Percentiles rank a stretch among this genome's conserved stretches.
phyloP scores from a whole-genome alignment of 2,888 invertebrate genomes.

The Napeogenes sylphis region DNA sequence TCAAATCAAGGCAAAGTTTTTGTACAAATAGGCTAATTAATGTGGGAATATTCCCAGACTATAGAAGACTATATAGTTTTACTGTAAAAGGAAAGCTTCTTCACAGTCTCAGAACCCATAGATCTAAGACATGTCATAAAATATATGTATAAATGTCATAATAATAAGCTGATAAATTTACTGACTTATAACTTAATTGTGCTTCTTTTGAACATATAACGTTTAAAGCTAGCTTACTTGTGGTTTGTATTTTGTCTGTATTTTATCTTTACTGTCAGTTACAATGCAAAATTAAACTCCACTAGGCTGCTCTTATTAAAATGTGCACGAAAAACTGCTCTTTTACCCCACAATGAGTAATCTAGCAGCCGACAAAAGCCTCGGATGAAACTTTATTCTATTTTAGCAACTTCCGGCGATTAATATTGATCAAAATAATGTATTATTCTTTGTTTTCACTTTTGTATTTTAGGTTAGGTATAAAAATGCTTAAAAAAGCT shows the following conservation, averaged over 20 bases:
- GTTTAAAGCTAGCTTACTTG: background rate
- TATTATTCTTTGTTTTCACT: background rate
- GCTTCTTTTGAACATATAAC: background rate
- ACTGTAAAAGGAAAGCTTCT: too few relatives aligned
- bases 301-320: conserved; percentile 62
- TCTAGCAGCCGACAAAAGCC: conserved; percentile 40
- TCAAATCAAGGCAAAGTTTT: too few relatives aligned
- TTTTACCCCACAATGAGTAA: conserved; percentile 55
- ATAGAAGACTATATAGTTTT: too few relatives aligned
- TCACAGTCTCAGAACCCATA: too few relatives aligned
- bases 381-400: conserved; percentile 10
- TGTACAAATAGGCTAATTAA: too few relatives aligned
- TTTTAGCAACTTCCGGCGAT: conserved; percentile 18
- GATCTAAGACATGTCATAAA: too few relatives aligned
- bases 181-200: too few relatives aligned
- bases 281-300: conserved; percentile 65
- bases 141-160: too few relatives aligned
- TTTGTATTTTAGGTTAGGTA: background rate
- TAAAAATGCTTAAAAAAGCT: too few relatives aligned
- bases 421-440: background rate
- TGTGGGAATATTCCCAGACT: too few relatives aligned
- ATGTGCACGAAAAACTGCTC: conserved; percentile 62
- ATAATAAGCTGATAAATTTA: too few relatives aligned
- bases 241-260: background rate
- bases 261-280: conserved; percentile 42